A percentile compares a stretch with the other conserved stretches of the same genome.
These are phyloP conservation scores for Lamellibrachia satsuma DNA, from an alignment of 2,888 invertebrate genomes.

Conservation along the genomic window DNA sequence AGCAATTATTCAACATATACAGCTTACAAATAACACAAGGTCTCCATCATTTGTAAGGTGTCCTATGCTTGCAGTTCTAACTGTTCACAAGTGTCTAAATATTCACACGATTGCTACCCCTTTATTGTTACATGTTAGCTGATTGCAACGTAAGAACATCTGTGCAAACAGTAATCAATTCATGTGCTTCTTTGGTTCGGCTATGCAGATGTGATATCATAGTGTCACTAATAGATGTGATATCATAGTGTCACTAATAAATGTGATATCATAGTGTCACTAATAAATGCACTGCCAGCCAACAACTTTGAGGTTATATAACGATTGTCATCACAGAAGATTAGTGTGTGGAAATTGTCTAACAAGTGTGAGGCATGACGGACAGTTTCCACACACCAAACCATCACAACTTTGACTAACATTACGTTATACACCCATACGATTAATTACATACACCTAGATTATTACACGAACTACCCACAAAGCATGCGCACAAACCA, in stretches of 20 bases:
- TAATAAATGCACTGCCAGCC: not conserved
- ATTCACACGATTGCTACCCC: not conserved
- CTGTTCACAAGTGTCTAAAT: not conserved
- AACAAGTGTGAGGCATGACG: no score
- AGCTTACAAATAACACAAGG: not conserved
- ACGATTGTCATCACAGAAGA: not conserved
- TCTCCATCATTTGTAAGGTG: not conserved
- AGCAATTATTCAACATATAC: not conserved
- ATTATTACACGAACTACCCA: no score
- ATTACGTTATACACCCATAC: no score
- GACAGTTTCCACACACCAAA: no score
- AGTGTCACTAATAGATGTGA: no score
- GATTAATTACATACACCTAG: no score
- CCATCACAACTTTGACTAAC: no score
- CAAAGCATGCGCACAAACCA: no score
- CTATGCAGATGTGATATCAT: no score
- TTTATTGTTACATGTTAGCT: not conserved
- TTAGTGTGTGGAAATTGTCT: no score
- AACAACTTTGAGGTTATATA: not conserved
- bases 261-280: not conserved
- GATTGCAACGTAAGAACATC: not conserved
- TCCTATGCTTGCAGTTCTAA: not conserved
- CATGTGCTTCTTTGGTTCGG: not conserved
- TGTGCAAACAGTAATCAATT: not conserved
- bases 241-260: no score